phyloP scores from a whole-genome alignment of 2,113 vertebrate genomes.

The Sebastes schlegelii region DNA sequence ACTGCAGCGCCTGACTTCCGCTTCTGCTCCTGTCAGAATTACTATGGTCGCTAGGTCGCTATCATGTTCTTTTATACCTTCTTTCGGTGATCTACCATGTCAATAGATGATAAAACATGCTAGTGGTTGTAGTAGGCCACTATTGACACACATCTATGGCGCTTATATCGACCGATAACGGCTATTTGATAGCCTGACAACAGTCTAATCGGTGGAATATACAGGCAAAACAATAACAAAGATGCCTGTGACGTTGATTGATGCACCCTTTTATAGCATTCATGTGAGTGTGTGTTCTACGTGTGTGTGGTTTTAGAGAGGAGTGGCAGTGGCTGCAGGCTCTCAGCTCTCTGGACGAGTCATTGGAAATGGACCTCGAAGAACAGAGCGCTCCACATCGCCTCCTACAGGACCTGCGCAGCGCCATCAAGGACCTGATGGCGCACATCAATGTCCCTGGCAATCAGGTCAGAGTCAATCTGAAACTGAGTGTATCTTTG shows the following conservation, averaged over 20 bases:
- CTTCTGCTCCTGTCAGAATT: no score
- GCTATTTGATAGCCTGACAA: no score
- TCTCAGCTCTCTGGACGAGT: constrained; percentile 83
- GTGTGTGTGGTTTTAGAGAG: constrained; percentile 79
- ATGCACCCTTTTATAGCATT: not conserved
- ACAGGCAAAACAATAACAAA: not conserved
- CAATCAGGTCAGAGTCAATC: constrained; percentile 84
- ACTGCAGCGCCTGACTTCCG: no score
- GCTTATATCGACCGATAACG: no score
- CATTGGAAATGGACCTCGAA: constrained; percentile 77
- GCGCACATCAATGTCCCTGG: constrained; percentile 87
- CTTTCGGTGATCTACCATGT: no score
- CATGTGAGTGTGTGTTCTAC: not conserved
- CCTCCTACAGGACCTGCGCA: constrained; percentile 88
- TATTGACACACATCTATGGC: no score
- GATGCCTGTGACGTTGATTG: not conserved
- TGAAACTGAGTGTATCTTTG: not conserved
- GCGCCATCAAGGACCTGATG: constrained; percentile 88
- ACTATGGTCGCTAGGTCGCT: no score
- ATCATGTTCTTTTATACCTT: no score
- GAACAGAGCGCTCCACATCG: constrained; percentile 83
- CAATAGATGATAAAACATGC: no score
- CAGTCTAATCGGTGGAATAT: no score
- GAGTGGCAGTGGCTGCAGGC: constrained; percentile 94
- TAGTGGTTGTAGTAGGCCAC: no score